Conservation (phyloP, 2,888 invertebrate genomes). For the Lepidochitona cinerea region DNA sequence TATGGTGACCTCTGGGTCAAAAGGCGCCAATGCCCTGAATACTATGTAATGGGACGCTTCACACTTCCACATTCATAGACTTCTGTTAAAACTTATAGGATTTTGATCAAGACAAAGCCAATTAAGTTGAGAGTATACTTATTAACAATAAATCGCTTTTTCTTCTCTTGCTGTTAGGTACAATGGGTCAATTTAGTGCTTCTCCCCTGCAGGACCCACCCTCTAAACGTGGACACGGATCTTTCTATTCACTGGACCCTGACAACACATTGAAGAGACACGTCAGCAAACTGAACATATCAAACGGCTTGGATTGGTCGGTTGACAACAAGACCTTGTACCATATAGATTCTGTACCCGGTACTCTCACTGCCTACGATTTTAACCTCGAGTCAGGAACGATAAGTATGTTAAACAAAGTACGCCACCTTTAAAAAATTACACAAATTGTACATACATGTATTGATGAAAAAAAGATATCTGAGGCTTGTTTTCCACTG, state of each 20-base stretch:
- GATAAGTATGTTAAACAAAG: conserved; percentile 76
- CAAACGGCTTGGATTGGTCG: conserved; percentile 85
- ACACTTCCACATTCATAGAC: no score
- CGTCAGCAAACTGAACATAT: conserved; percentile 68
- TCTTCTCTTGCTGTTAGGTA: conserved; percentile 22
- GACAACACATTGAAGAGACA: conserved; percentile 14
- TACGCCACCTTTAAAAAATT: no score
- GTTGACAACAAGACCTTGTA: conserved; percentile 79
- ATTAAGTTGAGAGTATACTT: no score
- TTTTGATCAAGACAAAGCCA: no score
- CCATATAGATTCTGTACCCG: conserved; percentile 81
- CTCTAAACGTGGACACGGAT: conserved; percentile 11
- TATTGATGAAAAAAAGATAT: no score
- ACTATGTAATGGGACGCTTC: no score
- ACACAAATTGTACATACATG: no score
- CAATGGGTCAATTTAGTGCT: conserved; percentile 33
- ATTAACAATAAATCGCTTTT: no score
- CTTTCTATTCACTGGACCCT: conserved; percentile 24
- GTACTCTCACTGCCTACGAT: conserved; percentile 79
- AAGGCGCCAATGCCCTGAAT: no score
- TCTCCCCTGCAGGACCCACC: conserved; percentile 19
- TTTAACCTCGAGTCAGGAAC: conserved; percentile 77
- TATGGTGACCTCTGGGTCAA: no score
- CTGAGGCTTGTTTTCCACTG: no score
- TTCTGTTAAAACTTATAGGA: no score